Conservation (phyloP, 2,113 vertebrate genomes). For the Myotis davidii region DNA sequence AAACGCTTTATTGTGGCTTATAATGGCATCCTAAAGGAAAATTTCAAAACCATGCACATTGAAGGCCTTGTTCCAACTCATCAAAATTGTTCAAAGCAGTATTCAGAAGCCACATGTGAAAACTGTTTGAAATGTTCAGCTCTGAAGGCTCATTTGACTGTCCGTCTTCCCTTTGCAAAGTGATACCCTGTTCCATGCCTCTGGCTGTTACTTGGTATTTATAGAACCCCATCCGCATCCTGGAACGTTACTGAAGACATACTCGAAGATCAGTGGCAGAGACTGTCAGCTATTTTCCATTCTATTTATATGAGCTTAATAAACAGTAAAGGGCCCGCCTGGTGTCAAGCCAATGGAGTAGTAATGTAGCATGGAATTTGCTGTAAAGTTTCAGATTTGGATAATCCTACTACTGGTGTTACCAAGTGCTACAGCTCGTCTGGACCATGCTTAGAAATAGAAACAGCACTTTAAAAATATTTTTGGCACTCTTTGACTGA, state of each 20-base stretch:
- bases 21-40: conserved; percentile 66
- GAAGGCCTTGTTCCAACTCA: conserved; percentile 57
- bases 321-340: conserved; percentile 57
- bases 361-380: conserved; percentile 57
- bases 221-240: conserved; percentile 24
- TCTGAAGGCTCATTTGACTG: conserved; percentile 69
- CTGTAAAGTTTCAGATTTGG: conserved; percentile 67
- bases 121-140: conserved; percentile 67
- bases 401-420: conserved; percentile 29
- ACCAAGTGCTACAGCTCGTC: conserved; percentile 45
- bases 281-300: conserved; percentile 66
- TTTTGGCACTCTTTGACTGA: conserved; percentile 1
- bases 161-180: conserved; percentile 71
- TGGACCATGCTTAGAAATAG: conserved; percentile 32
- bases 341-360: conserved; percentile 57
- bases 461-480: conserved; percentile 27
- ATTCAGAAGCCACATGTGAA: conserved; percentile 75
- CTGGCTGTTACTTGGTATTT: conserved; percentile 72
- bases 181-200: conserved; percentile 58
- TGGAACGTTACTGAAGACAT: conserved; percentile 48
- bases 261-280: conserved; percentile 40
- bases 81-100: conserved; percentile 45
- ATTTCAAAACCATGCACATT: conserved; percentile 66
- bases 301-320: conserved; percentile 60
- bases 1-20: conserved; percentile 49